Conservation (phyloP, 2,888 invertebrate genomes). For the Pyralis farinalis region DNA sequence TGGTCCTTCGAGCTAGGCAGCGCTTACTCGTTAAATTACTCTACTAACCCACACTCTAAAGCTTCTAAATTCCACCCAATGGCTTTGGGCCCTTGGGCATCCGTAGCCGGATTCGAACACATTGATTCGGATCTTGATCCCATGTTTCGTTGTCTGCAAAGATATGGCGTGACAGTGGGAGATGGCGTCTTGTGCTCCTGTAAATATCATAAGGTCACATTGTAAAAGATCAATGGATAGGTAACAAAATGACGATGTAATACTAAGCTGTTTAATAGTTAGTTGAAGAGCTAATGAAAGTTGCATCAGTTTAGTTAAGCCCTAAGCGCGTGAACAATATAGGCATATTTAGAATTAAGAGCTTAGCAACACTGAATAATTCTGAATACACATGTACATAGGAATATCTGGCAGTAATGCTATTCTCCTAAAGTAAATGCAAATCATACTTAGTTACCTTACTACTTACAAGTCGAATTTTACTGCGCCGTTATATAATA, state of each 20-base stretch:
- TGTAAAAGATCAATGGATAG: slow-evolving; percentile 8
- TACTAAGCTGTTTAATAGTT: slow-evolving; percentile 15
- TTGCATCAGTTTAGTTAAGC: slow-evolving; percentile 9
- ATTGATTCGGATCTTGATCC: slow-evolving; percentile 75
- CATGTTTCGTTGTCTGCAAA: slow-evolving; percentile 90
- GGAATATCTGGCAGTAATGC: not conserved
- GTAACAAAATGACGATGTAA: slow-evolving; percentile 9
- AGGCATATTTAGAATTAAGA: not conserved
- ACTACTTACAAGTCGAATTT: slow-evolving; percentile 19
- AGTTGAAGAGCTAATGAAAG: slow-evolving; percentile 16
- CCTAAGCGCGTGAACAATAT: not conserved
- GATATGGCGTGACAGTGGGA: slow-evolving; percentile 89
- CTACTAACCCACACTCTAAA: slow-evolving; percentile 68
- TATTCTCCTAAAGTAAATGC: slow-evolving; percentile 5
- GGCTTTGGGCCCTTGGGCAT: slow-evolving; percentile 31
- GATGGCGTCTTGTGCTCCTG: slow-evolving; percentile 83
- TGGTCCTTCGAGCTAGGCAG: slow-evolving; percentile 24
- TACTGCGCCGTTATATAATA: slow-evolving; percentile 14
- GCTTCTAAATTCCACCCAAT: slow-evolving; percentile 63
- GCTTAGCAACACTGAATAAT: slow-evolving; percentile 3
- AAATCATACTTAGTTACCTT: slow-evolving; percentile 4
- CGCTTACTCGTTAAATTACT: slow-evolving; percentile 20
- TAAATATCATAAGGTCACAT: slow-evolving; percentile 22
- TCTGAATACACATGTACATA: too few relatives aligned
- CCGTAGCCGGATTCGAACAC: slow-evolving; percentile 47